Percentiles rank a stretch among this genome's conserved stretches.
Evolutionary conservation across 1,140 invertebrate genomes (phyloP).

Genomic region (Ladona fulva): DNA sequence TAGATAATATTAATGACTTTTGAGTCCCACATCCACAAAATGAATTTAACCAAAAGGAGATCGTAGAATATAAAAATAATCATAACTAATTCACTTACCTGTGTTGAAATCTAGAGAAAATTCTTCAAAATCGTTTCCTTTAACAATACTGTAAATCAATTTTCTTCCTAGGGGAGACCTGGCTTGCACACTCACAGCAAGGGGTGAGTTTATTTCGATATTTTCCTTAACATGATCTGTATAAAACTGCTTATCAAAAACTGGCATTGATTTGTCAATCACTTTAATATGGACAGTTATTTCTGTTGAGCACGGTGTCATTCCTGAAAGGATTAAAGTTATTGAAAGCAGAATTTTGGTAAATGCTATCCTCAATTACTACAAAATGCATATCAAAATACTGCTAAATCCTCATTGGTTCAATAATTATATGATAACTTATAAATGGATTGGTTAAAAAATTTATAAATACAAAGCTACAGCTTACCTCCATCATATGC

Average conservation of each 20-base stretch:
- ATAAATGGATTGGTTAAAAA: too few relatives aligned
- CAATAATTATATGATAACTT: too few relatives aligned
- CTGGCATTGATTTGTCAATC: constrained; percentile 75
- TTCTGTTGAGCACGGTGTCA: constrained; percentile 66
- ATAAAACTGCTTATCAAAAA: constrained; percentile 83
- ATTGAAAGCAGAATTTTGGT: too few relatives aligned
- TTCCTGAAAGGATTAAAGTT: constrained; percentile 48
- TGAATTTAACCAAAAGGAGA: too few relatives aligned
- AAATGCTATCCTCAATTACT: constrained; percentile 22
- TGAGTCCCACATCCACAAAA: too few relatives aligned
- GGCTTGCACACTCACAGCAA: constrained; percentile 68
- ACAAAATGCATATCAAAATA: constrained; percentile 4
- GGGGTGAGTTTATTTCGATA: constrained; percentile 65
- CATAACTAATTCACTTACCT: constrained; percentile 46
- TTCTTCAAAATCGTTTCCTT: constrained; percentile 68
- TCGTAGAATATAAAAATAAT: too few relatives aligned
- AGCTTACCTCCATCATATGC: constrained; percentile 80
- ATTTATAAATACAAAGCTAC: constrained; percentile 13
- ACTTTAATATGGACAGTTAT: constrained; percentile 78
- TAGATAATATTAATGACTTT: too few relatives aligned
- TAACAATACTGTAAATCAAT: constrained; percentile 66
- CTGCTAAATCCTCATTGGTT: too few relatives aligned
- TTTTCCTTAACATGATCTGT: constrained; percentile 71
- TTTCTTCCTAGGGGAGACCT: constrained; percentile 69
- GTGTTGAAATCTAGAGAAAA: constrained; percentile 81